Evolutionary conservation across 2,797 vertebrate species (phyloP).

Genomic region (Enteromius anoplus): DNA sequence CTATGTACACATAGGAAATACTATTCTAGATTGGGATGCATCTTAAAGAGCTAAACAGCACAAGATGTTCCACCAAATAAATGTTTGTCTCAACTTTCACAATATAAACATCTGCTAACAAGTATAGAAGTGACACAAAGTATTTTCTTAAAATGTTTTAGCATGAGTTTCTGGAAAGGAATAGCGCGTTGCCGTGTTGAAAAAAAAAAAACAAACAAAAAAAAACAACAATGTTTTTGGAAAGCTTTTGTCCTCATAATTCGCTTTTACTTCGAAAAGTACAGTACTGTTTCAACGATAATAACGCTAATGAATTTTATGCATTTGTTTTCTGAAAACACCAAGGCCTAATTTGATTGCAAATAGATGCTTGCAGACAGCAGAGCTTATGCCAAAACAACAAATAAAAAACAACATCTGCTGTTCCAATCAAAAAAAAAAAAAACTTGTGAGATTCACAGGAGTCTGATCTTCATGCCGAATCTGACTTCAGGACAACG

Average conservation of each 20-base stretch:
- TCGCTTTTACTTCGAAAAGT: not conserved
- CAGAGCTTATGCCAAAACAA: not conserved
- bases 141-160: not conserved
- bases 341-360: not conserved
- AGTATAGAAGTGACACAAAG: not conserved
- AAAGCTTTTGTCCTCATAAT: not conserved
- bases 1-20: not conserved
- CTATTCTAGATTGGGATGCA: not conserved
- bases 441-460: not conserved
- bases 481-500: not conserved
- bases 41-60: not conserved
- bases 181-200: not conserved
- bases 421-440: not conserved
- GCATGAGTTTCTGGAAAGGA: not conserved
- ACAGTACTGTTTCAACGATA: not conserved
- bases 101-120: not conserved
- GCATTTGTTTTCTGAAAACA: not conserved
- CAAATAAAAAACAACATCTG: constrained; percentile 13
- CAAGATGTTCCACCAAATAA: not conserved
- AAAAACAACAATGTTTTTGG: not conserved
- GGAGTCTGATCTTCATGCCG: not conserved
- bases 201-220: not conserved
- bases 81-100: not conserved
- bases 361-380: not conserved
- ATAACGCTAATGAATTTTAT: not conserved